phyloP scores from a whole-genome alignment of 2,113 vertebrate genomes.

The Centropus unirufus region DNA sequence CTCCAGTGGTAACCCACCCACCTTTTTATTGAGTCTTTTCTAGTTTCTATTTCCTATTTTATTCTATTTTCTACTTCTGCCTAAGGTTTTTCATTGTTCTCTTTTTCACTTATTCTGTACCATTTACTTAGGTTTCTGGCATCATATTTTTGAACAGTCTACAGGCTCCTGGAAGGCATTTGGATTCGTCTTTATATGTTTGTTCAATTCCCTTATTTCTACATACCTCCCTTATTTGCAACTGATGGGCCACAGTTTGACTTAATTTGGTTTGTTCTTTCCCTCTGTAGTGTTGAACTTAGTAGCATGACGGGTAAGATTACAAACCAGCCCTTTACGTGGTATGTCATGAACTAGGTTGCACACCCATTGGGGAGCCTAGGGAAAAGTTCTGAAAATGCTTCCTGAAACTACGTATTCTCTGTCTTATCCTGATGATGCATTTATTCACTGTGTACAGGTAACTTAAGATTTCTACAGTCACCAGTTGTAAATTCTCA shows the following conservation, averaged over 20 bases:
- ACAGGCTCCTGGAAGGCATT: not conserved
- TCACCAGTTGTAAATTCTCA: not conserved
- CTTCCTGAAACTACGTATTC: not conserved
- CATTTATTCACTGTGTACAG: not conserved
- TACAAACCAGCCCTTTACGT: not conserved
- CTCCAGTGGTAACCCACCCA: not conserved
- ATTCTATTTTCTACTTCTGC: not conserved
- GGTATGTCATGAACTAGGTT: not conserved
- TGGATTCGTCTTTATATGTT: not conserved
- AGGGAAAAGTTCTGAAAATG: not conserved
- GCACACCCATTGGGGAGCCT: not conserved
- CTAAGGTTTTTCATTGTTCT: not conserved
- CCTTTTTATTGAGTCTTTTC: not conserved
- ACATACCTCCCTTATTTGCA: not conserved
- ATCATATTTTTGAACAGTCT: not conserved
- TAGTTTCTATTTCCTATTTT: not conserved
- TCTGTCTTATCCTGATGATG: not conserved
- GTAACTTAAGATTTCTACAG: not conserved
- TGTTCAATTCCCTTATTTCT: not conserved
- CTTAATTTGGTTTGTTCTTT: not conserved
- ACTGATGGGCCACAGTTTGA: not conserved
- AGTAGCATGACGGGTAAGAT: not conserved
- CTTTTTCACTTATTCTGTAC: not conserved
- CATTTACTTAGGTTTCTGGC: not conserved
- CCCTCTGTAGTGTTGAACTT: not conserved